Conservation (phyloP, 2,113 vertebrate genomes). For the Urocynchramus pylzowi region DNA sequence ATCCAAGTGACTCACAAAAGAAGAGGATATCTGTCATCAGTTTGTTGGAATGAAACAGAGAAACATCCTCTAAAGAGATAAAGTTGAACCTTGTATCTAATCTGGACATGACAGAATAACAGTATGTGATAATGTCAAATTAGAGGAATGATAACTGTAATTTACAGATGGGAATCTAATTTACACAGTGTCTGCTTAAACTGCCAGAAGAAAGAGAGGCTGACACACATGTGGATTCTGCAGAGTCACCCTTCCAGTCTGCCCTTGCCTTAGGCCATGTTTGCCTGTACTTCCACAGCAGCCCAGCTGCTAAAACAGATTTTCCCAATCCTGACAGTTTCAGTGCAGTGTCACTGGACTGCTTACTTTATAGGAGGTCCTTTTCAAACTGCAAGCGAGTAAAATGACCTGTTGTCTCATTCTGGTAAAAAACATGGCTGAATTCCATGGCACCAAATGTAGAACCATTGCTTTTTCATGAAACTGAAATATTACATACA, state of each 20-base stretch:
- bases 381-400: background rate
- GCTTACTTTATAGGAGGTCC: background rate
- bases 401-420: background rate
- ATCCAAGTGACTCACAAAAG: background rate
- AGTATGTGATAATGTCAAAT: background rate
- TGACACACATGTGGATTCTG: rapidly evolving
- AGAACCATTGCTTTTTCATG: background rate
- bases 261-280: rapidly evolving
- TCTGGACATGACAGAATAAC: background rate
- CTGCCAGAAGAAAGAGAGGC: background rate
- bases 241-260: background rate
- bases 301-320: background rate
- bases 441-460: background rate
- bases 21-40: background rate
- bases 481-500: background rate
- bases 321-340: background rate
- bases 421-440: background rate
- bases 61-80: background rate
- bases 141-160: background rate
- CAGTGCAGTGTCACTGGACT: background rate
- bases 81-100: background rate
- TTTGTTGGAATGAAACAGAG: background rate
- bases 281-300: background rate
- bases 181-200: background rate
- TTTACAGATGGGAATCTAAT: background rate